Conservation (phyloP, 2,797 vertebrate genomes). For the Myotis vivesi region DNA sequence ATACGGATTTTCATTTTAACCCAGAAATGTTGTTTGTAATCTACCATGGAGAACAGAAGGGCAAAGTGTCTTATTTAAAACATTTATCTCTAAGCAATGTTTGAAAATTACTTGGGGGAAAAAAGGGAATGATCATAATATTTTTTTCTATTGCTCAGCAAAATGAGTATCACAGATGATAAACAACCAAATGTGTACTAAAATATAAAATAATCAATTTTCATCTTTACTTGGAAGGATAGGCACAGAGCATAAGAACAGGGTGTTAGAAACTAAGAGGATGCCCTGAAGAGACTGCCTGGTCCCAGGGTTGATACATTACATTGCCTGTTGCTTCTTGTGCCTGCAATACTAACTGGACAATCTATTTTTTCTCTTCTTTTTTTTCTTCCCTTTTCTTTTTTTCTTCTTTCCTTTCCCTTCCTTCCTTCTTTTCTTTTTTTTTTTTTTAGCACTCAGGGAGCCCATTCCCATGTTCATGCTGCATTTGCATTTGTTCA, state of each 20-base stretch:
- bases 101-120: not conserved
- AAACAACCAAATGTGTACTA: not conserved
- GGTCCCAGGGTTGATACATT: not conserved
- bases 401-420: too few species aligned
- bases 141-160: not conserved
- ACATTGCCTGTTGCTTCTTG: not conserved
- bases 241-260: not conserved
- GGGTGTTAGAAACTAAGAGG: not conserved
- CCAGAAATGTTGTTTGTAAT: not conserved
- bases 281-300: not conserved
- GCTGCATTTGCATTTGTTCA: constrained; percentile 84
- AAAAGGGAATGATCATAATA: not conserved
- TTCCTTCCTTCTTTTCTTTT: fast-evolving
- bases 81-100: not conserved
- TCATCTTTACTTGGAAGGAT: not conserved
- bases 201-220: not conserved
- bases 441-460: constrained; percentile 44
- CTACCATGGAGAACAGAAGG: not conserved
- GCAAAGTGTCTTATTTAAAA: not conserved
- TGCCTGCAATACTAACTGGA: constrained; percentile 38
- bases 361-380: not conserved
- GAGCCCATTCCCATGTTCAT: constrained; percentile 83
- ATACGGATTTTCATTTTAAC: not conserved
- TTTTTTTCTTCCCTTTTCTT: not conserved
- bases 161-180: not conserved